Base-by-base conservation (phyloP, 2,113 vertebrate genomes). In the Sylvilagus bachmani region DNA sequence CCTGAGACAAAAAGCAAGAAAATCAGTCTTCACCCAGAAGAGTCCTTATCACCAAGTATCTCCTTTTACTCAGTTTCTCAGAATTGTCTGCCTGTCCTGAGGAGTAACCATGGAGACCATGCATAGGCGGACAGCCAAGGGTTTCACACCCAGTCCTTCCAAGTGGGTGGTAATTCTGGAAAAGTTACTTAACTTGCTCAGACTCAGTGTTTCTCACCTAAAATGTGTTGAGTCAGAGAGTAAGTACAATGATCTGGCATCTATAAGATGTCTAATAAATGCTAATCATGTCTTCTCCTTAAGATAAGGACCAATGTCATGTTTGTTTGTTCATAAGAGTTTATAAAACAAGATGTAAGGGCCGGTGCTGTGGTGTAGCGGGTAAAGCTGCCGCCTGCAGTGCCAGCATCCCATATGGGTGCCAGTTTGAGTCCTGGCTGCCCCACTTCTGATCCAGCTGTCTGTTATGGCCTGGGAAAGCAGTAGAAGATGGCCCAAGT, bases 1-100 rank as follows among this genome's bases (percentile, higher is more conserved):
- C 38, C 64, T 89, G 5, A 73, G 29, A 75, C 12, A 70, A 80
- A 64, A 91, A 86, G 29, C 55, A 71, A 67, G 36, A 93, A 92
- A 55, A 17, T 6, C 79, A 27, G 58, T 53, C 22, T 53, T 69
- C 17, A 73, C 66, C 70, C 0, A 53, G 19, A 82, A 49, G 31
- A 51, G 4, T 27, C 21, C 31, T 86, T 86, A 36, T n/a, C 69
- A 58, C 17, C 9, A 83, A 29, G 33, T 36, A 53, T 14, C 8
- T 36, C 17, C 38, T 86, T 67, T 75, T 44, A 36, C 12, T 33
- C 13, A 10, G 3, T 78, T 73, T 82, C 67, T 78, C 8, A 33
- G 61, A 49, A 62, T 51, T 49, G 67, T 55, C 69, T 85, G 21
- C 21, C 69, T 25, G 44, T 81, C 11, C 21, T 36, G 66, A 93